phyloP scores from a whole-genome alignment of 2,888 invertebrate genomes.

The Geotrupes spiniger region DNA sequence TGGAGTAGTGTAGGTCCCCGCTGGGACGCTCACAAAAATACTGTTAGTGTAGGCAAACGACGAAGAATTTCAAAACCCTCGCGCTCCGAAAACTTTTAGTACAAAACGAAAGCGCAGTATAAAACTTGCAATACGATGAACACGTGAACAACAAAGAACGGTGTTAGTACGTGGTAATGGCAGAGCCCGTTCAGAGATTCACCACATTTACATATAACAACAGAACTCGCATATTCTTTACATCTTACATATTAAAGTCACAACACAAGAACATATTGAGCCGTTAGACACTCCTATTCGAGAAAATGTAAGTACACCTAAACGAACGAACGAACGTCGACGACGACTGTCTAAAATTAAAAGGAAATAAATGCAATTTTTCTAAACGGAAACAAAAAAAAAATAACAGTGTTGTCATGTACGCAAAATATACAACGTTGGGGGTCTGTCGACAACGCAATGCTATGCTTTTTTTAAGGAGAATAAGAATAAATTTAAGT shows the following conservation, averaged over 20 bases:
- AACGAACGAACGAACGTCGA: not conserved
- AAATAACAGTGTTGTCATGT: slow-evolving; percentile 27
- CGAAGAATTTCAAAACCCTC: slow-evolving; percentile 5
- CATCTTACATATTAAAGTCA: slow-evolving; percentile 29
- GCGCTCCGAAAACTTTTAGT: slow-evolving; percentile 13
- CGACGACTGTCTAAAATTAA: not conserved
- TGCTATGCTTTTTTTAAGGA: no score
- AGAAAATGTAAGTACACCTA: slow-evolving; percentile 38
- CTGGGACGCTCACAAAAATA: slow-evolving; percentile 31
- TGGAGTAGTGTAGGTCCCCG: slow-evolving; percentile 26
- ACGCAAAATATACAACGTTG: slow-evolving; percentile 18
- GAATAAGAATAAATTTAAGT: no score
- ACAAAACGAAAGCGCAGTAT: slow-evolving; percentile 38
- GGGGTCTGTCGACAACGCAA: no score
- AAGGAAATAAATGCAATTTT: slow-evolving; percentile 16
- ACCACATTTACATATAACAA: slow-evolving; percentile 40
- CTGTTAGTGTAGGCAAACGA: slow-evolving; percentile 35
- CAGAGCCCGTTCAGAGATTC: slow-evolving; percentile 45
- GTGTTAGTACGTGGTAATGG: slow-evolving; percentile 45
- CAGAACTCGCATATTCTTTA: slow-evolving; percentile 31
- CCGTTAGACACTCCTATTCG: no score
- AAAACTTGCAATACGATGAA: slow-evolving; percentile 46
- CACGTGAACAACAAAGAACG: slow-evolving; percentile 35
- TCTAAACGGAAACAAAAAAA: slow-evolving; percentile 17
- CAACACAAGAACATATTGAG: slow-evolving; percentile 23